Conservation (phyloP, 53 echinoderm and acorn worm genomes). For the Arbacia lixula region DNA sequence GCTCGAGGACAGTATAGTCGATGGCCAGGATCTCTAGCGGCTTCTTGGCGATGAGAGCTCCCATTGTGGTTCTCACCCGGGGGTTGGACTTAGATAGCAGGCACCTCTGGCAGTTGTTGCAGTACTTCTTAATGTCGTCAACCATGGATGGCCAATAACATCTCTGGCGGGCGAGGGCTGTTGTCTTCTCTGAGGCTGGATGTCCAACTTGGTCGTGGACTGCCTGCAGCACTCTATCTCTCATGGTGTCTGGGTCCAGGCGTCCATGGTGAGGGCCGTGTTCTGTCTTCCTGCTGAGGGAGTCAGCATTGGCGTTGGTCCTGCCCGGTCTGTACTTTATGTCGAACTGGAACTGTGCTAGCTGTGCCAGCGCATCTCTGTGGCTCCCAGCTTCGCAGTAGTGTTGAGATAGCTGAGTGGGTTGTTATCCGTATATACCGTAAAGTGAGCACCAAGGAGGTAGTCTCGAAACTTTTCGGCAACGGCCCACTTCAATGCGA, state of each 20-base stretch:
- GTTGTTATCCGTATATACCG: too few relatives aligned
- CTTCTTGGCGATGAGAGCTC: too few relatives aligned
- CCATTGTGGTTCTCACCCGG: slow-evolving; percentile 59
- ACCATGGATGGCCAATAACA: slow-evolving; percentile 52
- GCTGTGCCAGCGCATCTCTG: slow-evolving; percentile 60
- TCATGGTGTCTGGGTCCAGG: background rate
- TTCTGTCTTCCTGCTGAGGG: slow-evolving; percentile 43
- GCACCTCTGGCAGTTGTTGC: slow-evolving; percentile 16
- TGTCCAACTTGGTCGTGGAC: slow-evolving; percentile 8
- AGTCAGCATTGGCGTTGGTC: slow-evolving; percentile 57
- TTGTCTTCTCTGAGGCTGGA: too few relatives aligned
- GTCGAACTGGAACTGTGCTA: slow-evolving; percentile 61
- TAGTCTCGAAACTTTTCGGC: slow-evolving; percentile 60
- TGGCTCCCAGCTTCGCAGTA: slow-evolving; percentile 58
- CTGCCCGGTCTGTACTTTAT: slow-evolving; percentile 34
- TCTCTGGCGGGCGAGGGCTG: too few relatives aligned
- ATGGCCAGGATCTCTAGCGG: slow-evolving; percentile 61
- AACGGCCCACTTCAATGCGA: slow-evolving; percentile 43
- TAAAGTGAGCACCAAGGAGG: too few relatives aligned
- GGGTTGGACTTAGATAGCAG: slow-evolving; percentile 56
- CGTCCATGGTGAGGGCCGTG: slow-evolving; percentile 41
- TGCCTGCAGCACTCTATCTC: background rate
- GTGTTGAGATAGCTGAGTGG: slow-evolving; percentile 49
- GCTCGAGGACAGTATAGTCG: slow-evolving; percentile 53
- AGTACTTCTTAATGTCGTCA: background rate